These are phyloP conservation scores for Stenichneumon culpator DNA, from an alignment of 2,888 invertebrate species.

Conservation along the genomic window DNA sequence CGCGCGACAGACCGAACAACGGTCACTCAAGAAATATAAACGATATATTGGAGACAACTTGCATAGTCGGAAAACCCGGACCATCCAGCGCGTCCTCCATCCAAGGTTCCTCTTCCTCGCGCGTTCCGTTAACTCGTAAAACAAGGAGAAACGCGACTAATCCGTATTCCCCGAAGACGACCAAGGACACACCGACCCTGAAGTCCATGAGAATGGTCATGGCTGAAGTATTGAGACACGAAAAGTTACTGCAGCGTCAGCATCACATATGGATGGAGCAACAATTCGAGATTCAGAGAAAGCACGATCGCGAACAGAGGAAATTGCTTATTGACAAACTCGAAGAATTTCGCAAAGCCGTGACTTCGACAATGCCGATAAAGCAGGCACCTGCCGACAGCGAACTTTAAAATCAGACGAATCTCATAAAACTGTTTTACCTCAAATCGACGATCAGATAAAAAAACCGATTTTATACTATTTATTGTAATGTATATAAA, in stretches of 20 bases:
- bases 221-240: conserved; percentile 68
- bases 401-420: background rate
- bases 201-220: conserved; percentile 51
- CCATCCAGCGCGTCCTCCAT: conserved; percentile 10
- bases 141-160: conserved; percentile 8
- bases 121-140: background rate
- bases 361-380: conserved; percentile 11
- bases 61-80: conserved; percentile 9
- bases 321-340: conserved; percentile 71
- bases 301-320: conserved; percentile 72
- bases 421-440: background rate
- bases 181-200: conserved; percentile 20
- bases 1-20: background rate
- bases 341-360: conserved; percentile 67
- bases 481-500: conserved; percentile 14
- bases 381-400: background rate
- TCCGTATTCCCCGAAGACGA: conserved; percentile 13
- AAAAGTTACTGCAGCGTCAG: conserved; percentile 72
- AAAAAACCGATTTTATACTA: background rate
- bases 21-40: background rate
- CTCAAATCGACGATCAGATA: background rate
- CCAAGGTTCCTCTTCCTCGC: background rate
- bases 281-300: conserved; percentile 76
- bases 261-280: conserved; percentile 76
- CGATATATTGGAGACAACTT: background rate